Conservation (phyloP, 2,888 invertebrate species). For the Zelleria hepariella region DNA sequence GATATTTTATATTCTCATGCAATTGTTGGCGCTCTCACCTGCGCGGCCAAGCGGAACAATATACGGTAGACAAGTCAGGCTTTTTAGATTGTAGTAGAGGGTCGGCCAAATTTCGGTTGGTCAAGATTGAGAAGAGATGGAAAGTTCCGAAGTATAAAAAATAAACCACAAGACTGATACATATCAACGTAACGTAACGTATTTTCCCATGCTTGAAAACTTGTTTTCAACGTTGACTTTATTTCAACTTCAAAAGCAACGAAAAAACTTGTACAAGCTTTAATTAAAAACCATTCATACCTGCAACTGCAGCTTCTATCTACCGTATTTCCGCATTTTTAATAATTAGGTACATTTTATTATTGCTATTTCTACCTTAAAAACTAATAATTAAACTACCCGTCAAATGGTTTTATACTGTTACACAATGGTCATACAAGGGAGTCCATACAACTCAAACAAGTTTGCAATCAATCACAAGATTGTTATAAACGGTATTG, state of each 20-base stretch:
- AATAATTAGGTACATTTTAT: no score
- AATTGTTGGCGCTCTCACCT: conserved; percentile 60
- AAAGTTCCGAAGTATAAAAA: no score
- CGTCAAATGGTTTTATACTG: conserved; percentile 16
- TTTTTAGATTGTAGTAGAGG: background rate
- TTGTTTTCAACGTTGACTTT: background rate
- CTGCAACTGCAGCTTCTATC: background rate
- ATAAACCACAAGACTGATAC: no score
- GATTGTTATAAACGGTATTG: conserved; percentile 57
- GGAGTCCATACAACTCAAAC: conserved; percentile 37
- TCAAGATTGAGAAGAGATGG: background rate
- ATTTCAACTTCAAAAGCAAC: background rate
- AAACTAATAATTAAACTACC: conserved; percentile 32
- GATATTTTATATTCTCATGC: conserved; percentile 59
- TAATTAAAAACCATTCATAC: background rate
- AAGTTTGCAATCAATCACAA: conserved; percentile 70
- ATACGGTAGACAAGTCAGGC: conserved; percentile 14
- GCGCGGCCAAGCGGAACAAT: conserved; percentile 47
- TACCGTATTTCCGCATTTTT: conserved; percentile 1
- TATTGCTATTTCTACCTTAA: background rate
- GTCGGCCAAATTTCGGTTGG: background rate
- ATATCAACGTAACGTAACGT: no score
- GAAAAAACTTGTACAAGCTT: background rate
- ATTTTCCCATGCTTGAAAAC: background rate
- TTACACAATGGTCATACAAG: conserved; percentile 49